Percentiles rank a stretch among this genome's conserved stretches.
These are phyloP conservation scores for Suricata suricatta DNA, from an alignment of 2,113 vertebrate genomes.

Conservation along the genomic window DNA sequence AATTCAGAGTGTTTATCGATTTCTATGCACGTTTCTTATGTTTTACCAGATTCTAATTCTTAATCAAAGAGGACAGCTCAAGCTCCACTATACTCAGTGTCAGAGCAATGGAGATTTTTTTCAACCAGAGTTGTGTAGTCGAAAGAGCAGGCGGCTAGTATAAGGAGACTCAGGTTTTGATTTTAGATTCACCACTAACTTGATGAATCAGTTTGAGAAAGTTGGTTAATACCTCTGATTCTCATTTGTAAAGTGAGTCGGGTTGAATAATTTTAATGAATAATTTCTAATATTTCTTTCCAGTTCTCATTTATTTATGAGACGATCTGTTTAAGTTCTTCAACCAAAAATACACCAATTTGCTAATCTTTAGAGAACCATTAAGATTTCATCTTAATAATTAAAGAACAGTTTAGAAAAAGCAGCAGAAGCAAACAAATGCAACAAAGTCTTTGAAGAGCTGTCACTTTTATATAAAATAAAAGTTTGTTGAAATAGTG, in stretches of 20 bases:
- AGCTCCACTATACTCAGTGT: background rate
- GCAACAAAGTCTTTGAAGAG: background rate
- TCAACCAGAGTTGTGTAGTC: background rate
- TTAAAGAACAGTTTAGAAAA: background rate
- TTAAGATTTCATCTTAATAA: background rate
- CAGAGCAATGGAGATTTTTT: background rate
- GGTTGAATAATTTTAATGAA: background rate
- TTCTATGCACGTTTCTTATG: background rate
- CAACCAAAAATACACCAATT: background rate
- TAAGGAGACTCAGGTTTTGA: background rate
- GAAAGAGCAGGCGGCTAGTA: background rate
- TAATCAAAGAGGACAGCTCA: background rate
- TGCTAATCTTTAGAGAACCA: slow-evolving; percentile 23
- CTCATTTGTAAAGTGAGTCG: background rate
- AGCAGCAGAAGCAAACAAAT: background rate
- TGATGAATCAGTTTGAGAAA: background rate
- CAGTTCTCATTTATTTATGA: background rate
- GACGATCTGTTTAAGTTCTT: background rate
- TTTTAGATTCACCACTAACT: background rate
- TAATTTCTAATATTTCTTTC: background rate
- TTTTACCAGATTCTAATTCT: background rate
- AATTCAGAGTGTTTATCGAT: background rate
- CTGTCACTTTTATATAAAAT: slow-evolving; percentile 4
- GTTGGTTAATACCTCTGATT: background rate
- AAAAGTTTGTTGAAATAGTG: background rate